These are phyloP conservation scores for Alethe castanea DNA, from an alignment of 2,113 vertebrate species.

Conservation along the genomic window DNA sequence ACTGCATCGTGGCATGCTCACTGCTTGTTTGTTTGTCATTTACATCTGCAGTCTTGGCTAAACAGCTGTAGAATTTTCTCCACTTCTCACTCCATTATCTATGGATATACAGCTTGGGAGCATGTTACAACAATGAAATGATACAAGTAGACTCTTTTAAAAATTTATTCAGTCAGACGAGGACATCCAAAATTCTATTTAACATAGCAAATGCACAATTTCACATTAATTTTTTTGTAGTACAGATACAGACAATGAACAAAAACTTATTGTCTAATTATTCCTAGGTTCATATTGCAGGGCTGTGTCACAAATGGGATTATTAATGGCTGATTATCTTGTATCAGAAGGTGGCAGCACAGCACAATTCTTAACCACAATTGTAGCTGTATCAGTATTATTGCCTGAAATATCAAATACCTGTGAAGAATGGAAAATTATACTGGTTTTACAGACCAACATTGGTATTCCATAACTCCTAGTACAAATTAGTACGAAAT, in stretches of 20 bases:
- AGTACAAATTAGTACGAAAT: not conserved
- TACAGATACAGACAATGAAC: not conserved
- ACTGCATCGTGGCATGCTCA: not conserved
- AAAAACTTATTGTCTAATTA: not conserved
- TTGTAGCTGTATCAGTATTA: not conserved
- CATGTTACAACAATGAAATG: not conserved
- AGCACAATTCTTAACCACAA: constrained; percentile 29
- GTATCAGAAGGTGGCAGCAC: constrained; percentile 61
- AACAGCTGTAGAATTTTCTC: not conserved
- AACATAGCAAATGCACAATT: not conserved
- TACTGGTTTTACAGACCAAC: not conserved
- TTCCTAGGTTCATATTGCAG: not conserved
- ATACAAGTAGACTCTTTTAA: not conserved
- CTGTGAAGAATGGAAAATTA: not conserved
- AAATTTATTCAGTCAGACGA: not conserved
- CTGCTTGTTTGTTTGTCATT: not conserved
- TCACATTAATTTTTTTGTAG: not conserved
- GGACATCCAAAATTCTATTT: not conserved
- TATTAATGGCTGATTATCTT: constrained; percentile 14
- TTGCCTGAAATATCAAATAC: not conserved
- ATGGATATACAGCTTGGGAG: not conserved
- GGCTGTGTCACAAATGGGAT: not conserved
- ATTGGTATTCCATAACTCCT: not conserved
- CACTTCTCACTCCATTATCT: not conserved
- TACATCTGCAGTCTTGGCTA: not conserved